Conservation (phyloP, 2,888 invertebrate genomes). For the Xanthorhoe designata region DNA sequence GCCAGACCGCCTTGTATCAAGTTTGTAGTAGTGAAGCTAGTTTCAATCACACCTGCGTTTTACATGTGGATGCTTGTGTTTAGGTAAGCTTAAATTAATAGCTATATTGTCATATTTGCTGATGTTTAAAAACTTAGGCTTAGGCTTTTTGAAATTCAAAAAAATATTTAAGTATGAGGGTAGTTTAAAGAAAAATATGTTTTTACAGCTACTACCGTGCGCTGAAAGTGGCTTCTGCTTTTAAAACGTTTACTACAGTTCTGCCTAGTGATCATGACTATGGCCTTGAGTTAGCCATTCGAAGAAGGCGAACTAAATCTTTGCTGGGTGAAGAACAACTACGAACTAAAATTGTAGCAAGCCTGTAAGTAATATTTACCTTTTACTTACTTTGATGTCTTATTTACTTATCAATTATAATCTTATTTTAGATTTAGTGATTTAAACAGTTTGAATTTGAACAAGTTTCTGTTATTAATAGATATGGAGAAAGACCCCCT, state of each 20-base stretch:
- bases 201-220: constrained; percentile 69
- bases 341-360: constrained; percentile 68
- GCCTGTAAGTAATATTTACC: constrained; percentile 59
- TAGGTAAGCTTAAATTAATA: constrained; percentile 57
- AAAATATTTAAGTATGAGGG: too few species aligned
- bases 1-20: constrained; percentile 77
- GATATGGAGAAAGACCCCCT: constrained; percentile 58
- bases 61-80: constrained; percentile 83
- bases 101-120: too few species aligned
- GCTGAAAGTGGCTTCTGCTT: constrained; percentile 68
- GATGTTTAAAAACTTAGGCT: not conserved
- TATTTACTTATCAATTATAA: too few species aligned
- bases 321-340: constrained; percentile 72
- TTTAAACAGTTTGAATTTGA: not conserved
- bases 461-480: constrained; percentile 41
- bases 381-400: too few species aligned
- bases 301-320: constrained; percentile 78
- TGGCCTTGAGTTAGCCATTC: constrained; percentile 76
- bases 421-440: not conserved
- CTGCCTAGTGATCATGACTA: constrained; percentile 63
- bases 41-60: constrained; percentile 75
- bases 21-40: constrained; percentile 76
- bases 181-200: not conserved
- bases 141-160: too few species aligned
- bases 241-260: constrained; percentile 66